These are phyloP conservation scores for Stegodyphus mimosarum DNA, from an alignment of 1,140 invertebrate genomes.

Conservation along the genomic window DNA sequence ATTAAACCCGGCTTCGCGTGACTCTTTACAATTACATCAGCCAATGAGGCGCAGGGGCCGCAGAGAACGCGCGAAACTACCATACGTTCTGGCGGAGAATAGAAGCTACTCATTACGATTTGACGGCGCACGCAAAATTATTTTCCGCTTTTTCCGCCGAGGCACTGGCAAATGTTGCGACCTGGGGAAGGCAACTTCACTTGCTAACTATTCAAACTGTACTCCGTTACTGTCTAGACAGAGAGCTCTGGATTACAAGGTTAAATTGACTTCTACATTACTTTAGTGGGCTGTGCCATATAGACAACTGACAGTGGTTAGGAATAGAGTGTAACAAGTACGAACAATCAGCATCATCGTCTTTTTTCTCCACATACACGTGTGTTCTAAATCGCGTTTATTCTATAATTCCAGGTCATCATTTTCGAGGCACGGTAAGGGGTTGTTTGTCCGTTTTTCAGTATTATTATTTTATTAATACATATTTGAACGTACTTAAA, in stretches of 20 bases:
- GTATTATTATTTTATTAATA: not conserved
- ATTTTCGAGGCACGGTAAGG: too few species aligned
- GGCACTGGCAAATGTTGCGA: slow-evolving; percentile 5
- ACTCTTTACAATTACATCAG: slow-evolving; percentile 46
- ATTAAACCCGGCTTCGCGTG: slow-evolving; percentile 30
- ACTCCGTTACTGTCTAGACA: slow-evolving; percentile 20
- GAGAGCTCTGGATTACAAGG: slow-evolving; percentile 27
- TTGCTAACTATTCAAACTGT: slow-evolving; percentile 18
- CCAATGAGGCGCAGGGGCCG: slow-evolving; percentile 34
- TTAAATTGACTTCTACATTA: slow-evolving; percentile 14
- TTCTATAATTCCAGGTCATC: too few species aligned
- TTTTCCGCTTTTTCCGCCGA: slow-evolving; percentile 10
- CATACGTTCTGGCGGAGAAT: slow-evolving; percentile 6
- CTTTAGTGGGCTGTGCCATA: too few species aligned
- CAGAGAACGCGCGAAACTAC: slow-evolving; percentile 37
- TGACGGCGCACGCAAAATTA: slow-evolving; percentile 24
- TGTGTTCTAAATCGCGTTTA: too few species aligned
- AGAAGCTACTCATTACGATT: slow-evolving; percentile 24
- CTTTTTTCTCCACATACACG: too few species aligned
- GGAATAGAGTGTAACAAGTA: too few species aligned
- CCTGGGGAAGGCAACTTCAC: slow-evolving; percentile 1
- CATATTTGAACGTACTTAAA: not conserved
- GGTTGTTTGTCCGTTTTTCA: too few species aligned
- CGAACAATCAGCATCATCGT: too few species aligned
- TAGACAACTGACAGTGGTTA: too few species aligned